Percentiles rank a stretch among this genome's conserved stretches.
Conservation (phyloP, 2,888 invertebrate species). For the Biston stratarius region DNA sequence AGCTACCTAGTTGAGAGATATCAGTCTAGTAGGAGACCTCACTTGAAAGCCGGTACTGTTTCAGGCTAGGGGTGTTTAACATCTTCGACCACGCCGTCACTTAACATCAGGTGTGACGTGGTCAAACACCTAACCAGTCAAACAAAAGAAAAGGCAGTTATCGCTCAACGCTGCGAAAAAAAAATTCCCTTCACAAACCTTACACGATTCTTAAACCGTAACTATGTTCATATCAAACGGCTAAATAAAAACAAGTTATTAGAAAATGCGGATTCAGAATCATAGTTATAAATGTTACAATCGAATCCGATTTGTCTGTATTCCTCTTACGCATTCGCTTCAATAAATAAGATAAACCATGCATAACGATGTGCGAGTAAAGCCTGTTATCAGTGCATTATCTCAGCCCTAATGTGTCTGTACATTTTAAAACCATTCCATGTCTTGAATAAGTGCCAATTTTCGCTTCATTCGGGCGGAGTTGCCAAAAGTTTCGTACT, state of each 20-base stretch:
- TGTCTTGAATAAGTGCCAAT: constrained; percentile 46
- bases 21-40: too few species aligned
- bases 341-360: constrained; percentile 47
- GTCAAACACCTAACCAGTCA: too few species aligned
- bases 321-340: constrained; percentile 14
- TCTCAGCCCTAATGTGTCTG: constrained; percentile 49
- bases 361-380: constrained; percentile 53
- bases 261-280: constrained; percentile 10
- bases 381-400: constrained; percentile 56
- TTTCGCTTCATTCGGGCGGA: constrained; percentile 40
- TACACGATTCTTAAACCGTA: background rate
- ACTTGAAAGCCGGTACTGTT: too few species aligned
- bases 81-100: too few species aligned
- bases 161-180: too few species aligned
- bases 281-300: background rate
- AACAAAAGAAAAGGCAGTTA: too few species aligned
- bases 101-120: too few species aligned
- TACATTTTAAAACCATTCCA: constrained; percentile 51
- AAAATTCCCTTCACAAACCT: background rate
- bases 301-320: constrained; percentile 15
- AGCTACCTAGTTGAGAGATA: background rate
- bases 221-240: background rate
- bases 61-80: too few species aligned
- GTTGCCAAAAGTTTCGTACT: constrained; percentile 40
- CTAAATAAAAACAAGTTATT: background rate